A percentile compares a stretch with the other conserved stretches of the same genome.
Conservation (phyloP, 2,888 invertebrate species). For the Acronicta psi region DNA sequence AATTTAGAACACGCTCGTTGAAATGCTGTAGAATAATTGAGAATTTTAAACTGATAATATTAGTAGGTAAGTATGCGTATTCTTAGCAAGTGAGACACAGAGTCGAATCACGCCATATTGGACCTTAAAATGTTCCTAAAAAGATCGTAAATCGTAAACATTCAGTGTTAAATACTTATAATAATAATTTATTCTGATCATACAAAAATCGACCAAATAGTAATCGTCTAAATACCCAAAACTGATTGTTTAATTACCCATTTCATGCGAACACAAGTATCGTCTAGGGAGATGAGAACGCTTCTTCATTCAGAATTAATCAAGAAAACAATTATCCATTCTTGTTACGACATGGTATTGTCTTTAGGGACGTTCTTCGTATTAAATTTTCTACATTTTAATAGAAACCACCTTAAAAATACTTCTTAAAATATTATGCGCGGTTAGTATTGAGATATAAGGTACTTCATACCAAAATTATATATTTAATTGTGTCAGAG, state of each 20-base stretch:
- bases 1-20: not conserved
- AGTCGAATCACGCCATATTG: too few species aligned
- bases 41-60: too few species aligned
- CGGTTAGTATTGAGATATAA: constrained; percentile 12
- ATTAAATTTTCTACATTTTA: constrained; percentile 39
- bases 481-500: too few species aligned
- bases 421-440: constrained; percentile 40
- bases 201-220: too few species aligned
- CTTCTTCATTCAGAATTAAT: constrained; percentile 76
- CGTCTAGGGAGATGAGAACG: constrained; percentile 29
- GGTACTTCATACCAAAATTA: too few species aligned
- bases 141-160: too few species aligned
- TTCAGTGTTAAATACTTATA: too few species aligned
- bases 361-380: constrained; percentile 47
- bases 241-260: constrained; percentile 19
- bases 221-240: not conserved
- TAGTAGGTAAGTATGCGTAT: too few species aligned
- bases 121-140: too few species aligned
- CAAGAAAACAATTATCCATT: constrained; percentile 80
- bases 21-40: too few species aligned
- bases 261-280: constrained; percentile 18
- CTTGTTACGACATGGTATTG: constrained; percentile 71
- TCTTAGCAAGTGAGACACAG: too few species aligned
- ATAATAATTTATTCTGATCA: too few species aligned
- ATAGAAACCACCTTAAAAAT: constrained; percentile 47